Conservation (phyloP, 2,888 invertebrate species). For the Ophioninae sp. region DNA sequence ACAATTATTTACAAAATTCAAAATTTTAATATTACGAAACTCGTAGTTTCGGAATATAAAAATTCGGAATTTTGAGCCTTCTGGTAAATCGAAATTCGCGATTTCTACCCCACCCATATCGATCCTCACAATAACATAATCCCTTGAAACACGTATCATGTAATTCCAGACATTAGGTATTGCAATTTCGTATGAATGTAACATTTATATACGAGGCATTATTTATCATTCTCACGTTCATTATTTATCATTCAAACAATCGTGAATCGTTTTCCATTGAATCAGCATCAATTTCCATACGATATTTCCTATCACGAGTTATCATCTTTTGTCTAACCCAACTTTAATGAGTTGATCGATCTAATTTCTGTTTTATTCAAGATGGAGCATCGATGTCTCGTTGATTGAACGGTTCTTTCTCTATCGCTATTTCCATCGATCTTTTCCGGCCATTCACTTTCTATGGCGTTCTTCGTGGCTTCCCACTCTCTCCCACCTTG, state of each 20-base stretch:
- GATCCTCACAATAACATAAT: too few relatives aligned
- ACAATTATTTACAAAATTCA: too few relatives aligned
- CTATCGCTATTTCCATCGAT: slow-evolving; percentile 14
- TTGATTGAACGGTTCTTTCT: neutral
- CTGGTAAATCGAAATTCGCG: too few relatives aligned
- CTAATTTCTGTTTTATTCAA: neutral
- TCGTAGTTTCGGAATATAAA: too few relatives aligned
- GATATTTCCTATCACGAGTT: neutral
- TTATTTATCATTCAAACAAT: neutral
- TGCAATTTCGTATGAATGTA: neutral
- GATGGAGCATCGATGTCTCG: neutral
- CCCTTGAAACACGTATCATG: neutral
- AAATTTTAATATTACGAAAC: too few relatives aligned
- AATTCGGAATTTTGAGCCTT: too few relatives aligned
- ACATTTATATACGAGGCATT: neutral
- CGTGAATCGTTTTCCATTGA: neutral
- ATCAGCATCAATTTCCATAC: neutral
- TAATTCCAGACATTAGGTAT: neutral
- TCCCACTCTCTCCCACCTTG: slow-evolving; percentile 22
- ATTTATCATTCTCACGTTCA: neutral
- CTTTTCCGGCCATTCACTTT: slow-evolving; percentile 60
- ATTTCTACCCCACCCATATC: too few relatives aligned
- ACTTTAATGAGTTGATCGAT: neutral
- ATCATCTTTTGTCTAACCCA: neutral
- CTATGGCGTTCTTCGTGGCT: slow-evolving; percentile 48